These are phyloP conservation scores for Oryzias dopingdopingensis DNA, from an alignment of 2,797 vertebrate species.

Conservation along the genomic window DNA sequence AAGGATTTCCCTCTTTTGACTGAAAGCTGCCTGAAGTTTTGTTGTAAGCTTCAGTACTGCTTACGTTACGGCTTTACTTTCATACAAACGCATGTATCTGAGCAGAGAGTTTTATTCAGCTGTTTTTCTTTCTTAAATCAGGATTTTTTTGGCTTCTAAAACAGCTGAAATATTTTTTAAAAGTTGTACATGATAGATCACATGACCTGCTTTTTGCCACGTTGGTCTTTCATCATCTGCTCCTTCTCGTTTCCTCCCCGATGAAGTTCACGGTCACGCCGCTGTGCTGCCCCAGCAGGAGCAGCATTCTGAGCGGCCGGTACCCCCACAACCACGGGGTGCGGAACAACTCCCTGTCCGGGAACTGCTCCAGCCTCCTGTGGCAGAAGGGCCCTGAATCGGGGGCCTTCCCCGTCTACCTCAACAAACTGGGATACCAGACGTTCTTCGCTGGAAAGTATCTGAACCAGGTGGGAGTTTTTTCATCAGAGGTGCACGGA, in stretches of 20 bases:
- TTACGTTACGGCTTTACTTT: neutral
- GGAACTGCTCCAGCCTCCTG: constrained; percentile 78
- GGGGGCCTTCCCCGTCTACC: constrained; percentile 71
- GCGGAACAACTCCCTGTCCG: constrained; percentile 78
- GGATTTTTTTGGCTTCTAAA: too few relatives aligned
- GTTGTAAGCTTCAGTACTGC: too few relatives aligned
- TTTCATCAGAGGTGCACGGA: too few relatives aligned
- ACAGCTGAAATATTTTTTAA: neutral
- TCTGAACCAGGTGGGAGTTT: constrained; percentile 76
- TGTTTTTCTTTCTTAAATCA: too few relatives aligned
- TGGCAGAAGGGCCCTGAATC: constrained; percentile 77
- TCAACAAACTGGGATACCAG: constrained; percentile 76
- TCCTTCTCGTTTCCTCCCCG: neutral
- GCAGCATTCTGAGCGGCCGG: constrained; percentile 77
- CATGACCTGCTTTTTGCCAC: constrained; percentile 6
- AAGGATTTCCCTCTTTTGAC: constrained; percentile 40
- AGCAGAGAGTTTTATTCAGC: too few relatives aligned
- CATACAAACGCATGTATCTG: neutral
- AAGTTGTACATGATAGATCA: neutral
- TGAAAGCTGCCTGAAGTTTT: too few relatives aligned
- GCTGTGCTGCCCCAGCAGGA: constrained; percentile 81
- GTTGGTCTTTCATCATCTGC: constrained; percentile 1
- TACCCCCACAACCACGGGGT: constrained; percentile 84
- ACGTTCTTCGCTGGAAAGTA: constrained; percentile 84
- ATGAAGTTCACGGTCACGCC: constrained; percentile 75